Conservation (phyloP, 2,797 vertebrate species). For the Taenioides sp. region DNA sequence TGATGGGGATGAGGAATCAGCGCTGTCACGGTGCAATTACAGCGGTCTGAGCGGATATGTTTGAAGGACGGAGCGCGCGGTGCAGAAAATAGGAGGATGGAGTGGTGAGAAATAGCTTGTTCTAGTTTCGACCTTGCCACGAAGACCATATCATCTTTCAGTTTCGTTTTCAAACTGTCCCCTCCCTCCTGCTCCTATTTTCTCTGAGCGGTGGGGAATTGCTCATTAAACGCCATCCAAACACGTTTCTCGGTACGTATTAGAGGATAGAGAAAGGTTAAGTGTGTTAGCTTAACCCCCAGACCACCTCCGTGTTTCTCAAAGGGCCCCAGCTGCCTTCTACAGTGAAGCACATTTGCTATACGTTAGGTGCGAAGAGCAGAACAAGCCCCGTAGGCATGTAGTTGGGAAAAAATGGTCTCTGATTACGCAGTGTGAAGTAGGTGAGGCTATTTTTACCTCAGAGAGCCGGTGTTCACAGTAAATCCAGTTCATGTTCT, state of each 20-base stretch:
- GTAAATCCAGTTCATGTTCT: slow-evolving; percentile 14
- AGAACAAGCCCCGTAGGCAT: slow-evolving; percentile 4
- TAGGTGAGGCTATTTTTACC: slow-evolving; percentile 17
- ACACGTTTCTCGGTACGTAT: slow-evolving; percentile 16
- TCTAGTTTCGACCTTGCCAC: slow-evolving; percentile 63
- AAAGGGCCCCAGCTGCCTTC: slow-evolving; percentile 3
- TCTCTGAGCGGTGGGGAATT: slow-evolving; percentile 27
- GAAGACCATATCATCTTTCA: slow-evolving; percentile 51
- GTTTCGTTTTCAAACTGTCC: slow-evolving; percentile 57
- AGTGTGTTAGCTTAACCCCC: slow-evolving; percentile 17
- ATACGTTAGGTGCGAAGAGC: background rate
- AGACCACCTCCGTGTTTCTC: slow-evolving; percentile 1
- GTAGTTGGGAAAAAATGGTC: slow-evolving; percentile 1
- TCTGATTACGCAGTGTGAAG: slow-evolving; percentile 10
- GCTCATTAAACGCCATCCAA: slow-evolving; percentile 33
- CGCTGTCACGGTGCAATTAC: slow-evolving; percentile 71
- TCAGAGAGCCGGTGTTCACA: background rate
- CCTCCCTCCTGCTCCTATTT: slow-evolving; percentile 12
- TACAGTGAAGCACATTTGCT: slow-evolving; percentile 1
- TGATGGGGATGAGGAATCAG: slow-evolving; percentile 62
- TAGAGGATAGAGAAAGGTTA: slow-evolving; percentile 17
- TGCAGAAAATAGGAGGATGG: slow-evolving; percentile 38
- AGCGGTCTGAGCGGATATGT: slow-evolving; percentile 58
- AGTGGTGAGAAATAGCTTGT: slow-evolving; percentile 50
- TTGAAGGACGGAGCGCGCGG: slow-evolving; percentile 66